These are phyloP conservation scores for Leptothorax acervorum DNA, from an alignment of 2,888 invertebrate genomes.

Conservation along the genomic window DNA sequence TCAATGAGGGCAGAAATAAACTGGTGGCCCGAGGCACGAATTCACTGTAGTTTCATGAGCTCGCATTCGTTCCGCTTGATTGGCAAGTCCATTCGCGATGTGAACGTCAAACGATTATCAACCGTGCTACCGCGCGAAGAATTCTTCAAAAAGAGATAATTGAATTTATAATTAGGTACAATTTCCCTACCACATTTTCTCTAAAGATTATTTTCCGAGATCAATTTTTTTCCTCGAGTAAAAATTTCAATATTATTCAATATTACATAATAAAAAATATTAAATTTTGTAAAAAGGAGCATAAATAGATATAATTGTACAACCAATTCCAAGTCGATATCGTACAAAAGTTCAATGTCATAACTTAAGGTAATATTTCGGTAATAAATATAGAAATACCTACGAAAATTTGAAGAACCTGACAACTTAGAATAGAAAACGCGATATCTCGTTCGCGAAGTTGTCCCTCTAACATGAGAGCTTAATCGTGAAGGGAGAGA, in stretches of 20 bases:
- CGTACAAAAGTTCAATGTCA: background rate
- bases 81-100: background rate
- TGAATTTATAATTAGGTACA: background rate
- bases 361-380: background rate
- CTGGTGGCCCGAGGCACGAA: background rate
- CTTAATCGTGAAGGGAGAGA: background rate
- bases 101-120: background rate
- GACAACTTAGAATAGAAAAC: background rate
- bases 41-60: constrained; percentile 21
- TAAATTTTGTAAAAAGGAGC: background rate
- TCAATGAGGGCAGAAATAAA: constrained; percentile 19
- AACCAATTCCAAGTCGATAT: background rate
- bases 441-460: background rate
- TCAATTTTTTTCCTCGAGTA: background rate
- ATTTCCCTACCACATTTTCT: background rate
- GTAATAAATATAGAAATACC: background rate
- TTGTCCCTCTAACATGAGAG: background rate
- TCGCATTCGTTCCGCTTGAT: constrained; percentile 23
- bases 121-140: background rate
- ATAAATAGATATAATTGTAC: background rate
- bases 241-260: background rate
- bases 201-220: background rate
- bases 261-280: background rate
- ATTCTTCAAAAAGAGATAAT: background rate
- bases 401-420: background rate